Percentiles rank a stretch among this genome's conserved stretches.
These are phyloP conservation scores for Lineus longissimus DNA, from an alignment of 1,140 invertebrate genomes.

Conservation along the genomic window DNA sequence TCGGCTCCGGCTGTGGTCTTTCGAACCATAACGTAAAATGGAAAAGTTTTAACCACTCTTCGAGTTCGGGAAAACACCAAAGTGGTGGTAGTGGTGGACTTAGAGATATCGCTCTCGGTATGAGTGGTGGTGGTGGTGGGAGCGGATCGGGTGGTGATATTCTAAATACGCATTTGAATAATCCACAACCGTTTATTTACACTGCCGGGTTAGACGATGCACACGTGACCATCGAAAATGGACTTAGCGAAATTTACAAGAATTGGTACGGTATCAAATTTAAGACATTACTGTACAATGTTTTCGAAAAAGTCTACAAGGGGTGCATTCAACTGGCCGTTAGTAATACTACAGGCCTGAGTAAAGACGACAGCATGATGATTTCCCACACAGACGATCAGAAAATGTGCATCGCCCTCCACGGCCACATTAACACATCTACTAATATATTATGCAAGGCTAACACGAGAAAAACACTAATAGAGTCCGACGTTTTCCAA, in stretches of 20 bases:
- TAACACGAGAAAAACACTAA: neutral
- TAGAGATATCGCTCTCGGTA: neutral
- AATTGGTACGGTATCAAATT: neutral
- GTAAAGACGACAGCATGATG: constrained; percentile 2
- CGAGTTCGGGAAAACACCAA: neutral
- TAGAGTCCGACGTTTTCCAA: constrained; percentile 5
- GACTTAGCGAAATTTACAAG: constrained; percentile 8
- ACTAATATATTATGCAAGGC: constrained; percentile 5
- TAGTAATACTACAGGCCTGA: constrained; percentile 2
- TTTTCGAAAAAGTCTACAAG: constrained; percentile 3
- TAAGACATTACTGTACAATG: neutral
- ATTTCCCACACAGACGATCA: constrained; percentile 5
- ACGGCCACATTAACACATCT: constrained; percentile 4
- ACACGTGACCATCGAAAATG: constrained; percentile 6
- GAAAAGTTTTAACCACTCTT: constrained; percentile 1
- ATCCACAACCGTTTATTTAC: constrained; percentile 8
- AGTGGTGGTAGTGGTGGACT: neutral
- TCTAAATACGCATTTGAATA: constrained; percentile 3
- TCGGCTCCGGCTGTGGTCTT: constrained; percentile 3
- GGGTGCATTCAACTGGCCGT: neutral
- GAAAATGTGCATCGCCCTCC: constrained; percentile 5
- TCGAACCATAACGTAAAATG: constrained; percentile 7
- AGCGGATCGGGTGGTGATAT: constrained; percentile 1
- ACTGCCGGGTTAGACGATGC: constrained; percentile 8
- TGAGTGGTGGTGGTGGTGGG: constrained; percentile 1